Conservation (phyloP, 2,888 invertebrate species). For the Andrena hattorfiana region DNA sequence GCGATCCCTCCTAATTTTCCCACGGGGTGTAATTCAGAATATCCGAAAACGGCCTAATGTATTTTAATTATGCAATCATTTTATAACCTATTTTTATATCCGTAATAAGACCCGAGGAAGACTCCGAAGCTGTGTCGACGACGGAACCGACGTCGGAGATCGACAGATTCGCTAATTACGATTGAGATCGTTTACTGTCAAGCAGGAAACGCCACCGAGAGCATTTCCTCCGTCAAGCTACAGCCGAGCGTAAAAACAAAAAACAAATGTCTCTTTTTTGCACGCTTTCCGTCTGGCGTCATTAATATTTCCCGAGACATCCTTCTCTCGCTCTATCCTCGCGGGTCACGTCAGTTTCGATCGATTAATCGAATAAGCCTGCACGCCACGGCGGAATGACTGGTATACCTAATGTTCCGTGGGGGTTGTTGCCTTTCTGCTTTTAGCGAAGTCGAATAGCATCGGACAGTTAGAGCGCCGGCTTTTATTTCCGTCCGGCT, state of each 20-base stretch:
- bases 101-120: too few species aligned
- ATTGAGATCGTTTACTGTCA: too few species aligned
- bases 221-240: background rate
- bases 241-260: background rate
- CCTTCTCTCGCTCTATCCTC: constrained; percentile 22
- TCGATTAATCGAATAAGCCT: constrained; percentile 72
- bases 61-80: too few species aligned
- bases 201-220: background rate
- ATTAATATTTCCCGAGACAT: constrained; percentile 46
- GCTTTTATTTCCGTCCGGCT: constrained; percentile 9
- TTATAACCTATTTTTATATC: too few species aligned
- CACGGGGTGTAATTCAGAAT: too few species aligned
- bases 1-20: too few species aligned
- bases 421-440: constrained; percentile 13
- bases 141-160: too few species aligned
- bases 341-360: constrained; percentile 65
- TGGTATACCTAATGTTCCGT: constrained; percentile 19
- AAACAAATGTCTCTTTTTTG: background rate
- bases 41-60: too few species aligned
- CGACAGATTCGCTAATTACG: too few species aligned
- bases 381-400: constrained; percentile 53
- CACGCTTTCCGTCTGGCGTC: constrained; percentile 3
- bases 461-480: constrained; percentile 16
- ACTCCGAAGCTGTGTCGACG: too few species aligned
- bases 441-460: background rate